A percentile compares a stretch with the other conserved stretches of the same genome.
These are phyloP conservation scores for Camponotus fellah DNA, from an alignment of 2,888 invertebrate genomes.

Conservation along the genomic window DNA sequence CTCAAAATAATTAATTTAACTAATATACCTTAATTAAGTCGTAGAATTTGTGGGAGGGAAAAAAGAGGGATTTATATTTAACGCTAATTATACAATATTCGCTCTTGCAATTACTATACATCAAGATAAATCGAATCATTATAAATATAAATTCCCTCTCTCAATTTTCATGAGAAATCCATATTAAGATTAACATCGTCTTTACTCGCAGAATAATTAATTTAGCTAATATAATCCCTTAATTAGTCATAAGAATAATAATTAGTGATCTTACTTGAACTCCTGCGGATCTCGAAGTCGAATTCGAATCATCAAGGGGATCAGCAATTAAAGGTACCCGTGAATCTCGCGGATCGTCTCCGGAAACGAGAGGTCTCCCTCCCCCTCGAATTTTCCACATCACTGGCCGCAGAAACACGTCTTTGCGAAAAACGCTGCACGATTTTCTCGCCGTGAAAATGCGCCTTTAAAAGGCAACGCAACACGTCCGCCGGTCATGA, in stretches of 20 bases:
- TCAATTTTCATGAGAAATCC: neutral
- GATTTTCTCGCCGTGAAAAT: slow-evolving; percentile 38
- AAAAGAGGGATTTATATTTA: neutral
- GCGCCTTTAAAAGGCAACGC: slow-evolving; percentile 54
- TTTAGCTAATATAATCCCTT: neutral
- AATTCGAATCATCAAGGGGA: neutral
- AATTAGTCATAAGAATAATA: neutral
- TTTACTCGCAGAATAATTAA: neutral
- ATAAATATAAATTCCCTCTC: neutral
- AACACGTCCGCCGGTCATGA: slow-evolving; percentile 78
- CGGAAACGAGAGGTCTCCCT: neutral
- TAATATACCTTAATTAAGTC: neutral
- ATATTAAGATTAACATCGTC: neutral
- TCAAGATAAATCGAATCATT: neutral
- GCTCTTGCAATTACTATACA: neutral
- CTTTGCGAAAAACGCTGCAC: slow-evolving; percentile 40
- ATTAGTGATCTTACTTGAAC: slow-evolving; percentile 32
- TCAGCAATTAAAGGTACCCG: neutral
- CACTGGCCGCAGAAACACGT: slow-evolving; percentile 24
- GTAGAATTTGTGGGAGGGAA: too few species aligned
- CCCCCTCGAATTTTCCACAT: slow-evolving; percentile 22
- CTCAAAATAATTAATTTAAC: neutral
- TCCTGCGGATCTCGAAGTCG: neutral
- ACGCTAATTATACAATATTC: neutral
- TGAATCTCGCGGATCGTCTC: slow-evolving; percentile 7